A percentile compares a stretch with the other conserved stretches of the same genome.
phyloP scores from a whole-genome alignment of 2,888 invertebrate species.

The Ophonus ardosiacus region DNA sequence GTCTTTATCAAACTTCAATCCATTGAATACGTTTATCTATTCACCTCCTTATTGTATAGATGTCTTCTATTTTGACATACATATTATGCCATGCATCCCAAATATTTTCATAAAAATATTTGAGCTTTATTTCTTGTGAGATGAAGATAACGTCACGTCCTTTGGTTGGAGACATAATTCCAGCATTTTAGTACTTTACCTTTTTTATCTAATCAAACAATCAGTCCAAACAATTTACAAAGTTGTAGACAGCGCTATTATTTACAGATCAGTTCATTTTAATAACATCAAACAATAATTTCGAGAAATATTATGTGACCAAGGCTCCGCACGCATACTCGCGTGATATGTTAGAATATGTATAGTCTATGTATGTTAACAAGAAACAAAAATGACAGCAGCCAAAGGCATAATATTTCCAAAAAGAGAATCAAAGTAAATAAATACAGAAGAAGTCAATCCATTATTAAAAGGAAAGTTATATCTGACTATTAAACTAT shows the following conservation, averaged over 20 bases:
- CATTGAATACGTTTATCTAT: no score
- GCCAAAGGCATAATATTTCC: neutral
- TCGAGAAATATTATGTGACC: conserved; percentile 21
- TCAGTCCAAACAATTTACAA: conserved; percentile 21
- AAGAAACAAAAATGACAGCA: conserved; percentile 31
- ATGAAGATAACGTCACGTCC: conserved; percentile 21
- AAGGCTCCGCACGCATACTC: conserved; percentile 6
- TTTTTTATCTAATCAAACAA: conserved; percentile 43
- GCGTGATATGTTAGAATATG: conserved; percentile 45
- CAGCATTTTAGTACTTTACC: conserved; percentile 11
- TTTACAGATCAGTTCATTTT: conserved; percentile 48
- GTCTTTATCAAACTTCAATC: no score
- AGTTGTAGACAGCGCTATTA: conserved; percentile 29
- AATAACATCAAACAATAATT: conserved; percentile 32
- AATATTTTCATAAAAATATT: conserved; percentile 18
- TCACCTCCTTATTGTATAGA: no score
- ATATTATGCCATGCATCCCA: neutral
- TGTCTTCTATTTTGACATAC: neutral
- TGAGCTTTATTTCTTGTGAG: neutral
- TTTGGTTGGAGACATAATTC: conserved; percentile 13
- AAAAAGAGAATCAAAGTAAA: neutral
- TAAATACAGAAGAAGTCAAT: neutral
- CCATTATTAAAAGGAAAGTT: neutral
- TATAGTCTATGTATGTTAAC: conserved; percentile 16
- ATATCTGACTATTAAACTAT: neutral